Conservation (phyloP, 2,888 invertebrate genomes). For the Villa cingulata region DNA sequence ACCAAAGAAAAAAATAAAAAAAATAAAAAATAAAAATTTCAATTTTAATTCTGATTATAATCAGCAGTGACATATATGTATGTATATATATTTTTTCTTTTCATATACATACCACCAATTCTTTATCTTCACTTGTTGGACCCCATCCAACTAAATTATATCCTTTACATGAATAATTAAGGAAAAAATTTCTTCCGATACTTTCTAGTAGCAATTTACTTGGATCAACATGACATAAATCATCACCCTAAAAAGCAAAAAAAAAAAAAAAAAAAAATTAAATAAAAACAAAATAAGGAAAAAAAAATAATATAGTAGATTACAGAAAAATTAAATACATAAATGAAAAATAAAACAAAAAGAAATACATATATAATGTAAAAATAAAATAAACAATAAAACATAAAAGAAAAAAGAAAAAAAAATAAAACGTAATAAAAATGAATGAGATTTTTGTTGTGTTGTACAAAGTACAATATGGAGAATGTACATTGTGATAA, state of each 20-base stretch:
- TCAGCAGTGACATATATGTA: too few relatives aligned
- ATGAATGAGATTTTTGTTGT: too few relatives aligned
- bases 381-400: too few relatives aligned
- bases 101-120: conserved; percentile 73
- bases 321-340: too few relatives aligned
- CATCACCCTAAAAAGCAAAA: conserved; percentile 27
- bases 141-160: conserved; percentile 85
- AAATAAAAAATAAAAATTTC: conserved; percentile 48
- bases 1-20: background rate
- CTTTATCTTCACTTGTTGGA: conserved; percentile 57
- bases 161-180: conserved; percentile 87
- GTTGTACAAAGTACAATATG: too few relatives aligned
- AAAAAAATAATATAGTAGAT: too few relatives aligned
- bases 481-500: too few relatives aligned
- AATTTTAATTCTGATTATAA: conserved; percentile 28
- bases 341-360: too few relatives aligned
- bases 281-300: too few relatives aligned
- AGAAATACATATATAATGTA: too few relatives aligned
- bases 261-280: background rate
- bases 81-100: background rate
- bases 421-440: too few relatives aligned
- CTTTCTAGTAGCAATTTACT: conserved; percentile 71
- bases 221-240: conserved; percentile 75
- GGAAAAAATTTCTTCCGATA: conserved; percentile 79
- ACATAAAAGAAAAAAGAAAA: too few relatives aligned